Evolutionary conservation across 2,888 invertebrate genomes (phyloP).

Genomic region (Ectobius pallidus): DNA sequence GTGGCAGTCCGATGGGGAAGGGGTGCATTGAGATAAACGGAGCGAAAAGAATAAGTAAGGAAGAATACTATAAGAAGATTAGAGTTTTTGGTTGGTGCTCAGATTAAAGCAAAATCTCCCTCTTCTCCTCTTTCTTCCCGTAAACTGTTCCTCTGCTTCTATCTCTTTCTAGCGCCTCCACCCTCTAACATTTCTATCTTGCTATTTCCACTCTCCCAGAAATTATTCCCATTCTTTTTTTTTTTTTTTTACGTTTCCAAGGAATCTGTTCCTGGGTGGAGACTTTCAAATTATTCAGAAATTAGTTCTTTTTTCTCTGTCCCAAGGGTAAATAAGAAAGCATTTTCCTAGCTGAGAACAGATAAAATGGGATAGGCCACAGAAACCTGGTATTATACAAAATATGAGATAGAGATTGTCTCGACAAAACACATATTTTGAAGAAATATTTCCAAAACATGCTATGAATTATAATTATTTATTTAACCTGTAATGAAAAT

Average conservation of each 20-base stretch:
- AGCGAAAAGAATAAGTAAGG: slow-evolving; percentile 31
- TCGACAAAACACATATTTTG: too few relatives aligned
- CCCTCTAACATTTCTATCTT: slow-evolving; percentile 32
- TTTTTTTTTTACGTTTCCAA: slow-evolving; percentile 34
- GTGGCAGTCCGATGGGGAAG: slow-evolving; percentile 3
- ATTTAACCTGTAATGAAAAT: too few relatives aligned
- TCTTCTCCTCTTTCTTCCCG: slow-evolving; percentile 24
- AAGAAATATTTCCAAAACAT: too few relatives aligned
- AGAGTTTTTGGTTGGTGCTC: slow-evolving; percentile 32
- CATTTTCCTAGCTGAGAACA: too few relatives aligned
- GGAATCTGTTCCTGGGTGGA: slow-evolving; percentile 41
- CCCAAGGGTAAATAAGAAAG: background rate
- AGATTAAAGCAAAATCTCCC: slow-evolving; percentile 42
- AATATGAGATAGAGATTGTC: too few relatives aligned
- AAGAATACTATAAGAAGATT: slow-evolving; percentile 30
- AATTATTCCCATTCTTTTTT: slow-evolving; percentile 32
- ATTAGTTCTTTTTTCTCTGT: slow-evolving; percentile 52
- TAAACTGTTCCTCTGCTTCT: too few relatives aligned
- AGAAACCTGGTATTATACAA: too few relatives aligned
- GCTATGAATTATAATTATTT: too few relatives aligned
- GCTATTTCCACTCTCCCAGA: slow-evolving; percentile 45
- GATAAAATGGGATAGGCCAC: too few relatives aligned
- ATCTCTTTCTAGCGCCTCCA: too few relatives aligned
- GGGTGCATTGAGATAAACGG: slow-evolving; percentile 29
- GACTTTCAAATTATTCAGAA: slow-evolving; percentile 59